phyloP scores from a whole-genome alignment of 2,888 invertebrate species.

The Phengaris arion region DNA sequence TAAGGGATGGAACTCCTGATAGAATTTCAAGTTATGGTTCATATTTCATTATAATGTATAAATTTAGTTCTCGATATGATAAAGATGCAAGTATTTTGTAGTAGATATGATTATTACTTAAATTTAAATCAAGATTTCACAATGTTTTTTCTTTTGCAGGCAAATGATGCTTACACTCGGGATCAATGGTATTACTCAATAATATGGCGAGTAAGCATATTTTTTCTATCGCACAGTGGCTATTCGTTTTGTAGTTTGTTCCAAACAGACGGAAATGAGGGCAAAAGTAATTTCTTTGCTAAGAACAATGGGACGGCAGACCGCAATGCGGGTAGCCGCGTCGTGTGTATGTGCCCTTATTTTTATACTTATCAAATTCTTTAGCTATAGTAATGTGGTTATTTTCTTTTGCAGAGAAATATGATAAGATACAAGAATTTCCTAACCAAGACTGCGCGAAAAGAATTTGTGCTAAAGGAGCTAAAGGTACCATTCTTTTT shows the following conservation, averaged over 20 bases:
- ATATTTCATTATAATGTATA: no score
- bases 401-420: constrained; percentile 81
- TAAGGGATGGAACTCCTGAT: no score
- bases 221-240: neutral
- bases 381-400: neutral
- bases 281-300: constrained; percentile 5
- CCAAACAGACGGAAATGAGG: neutral
- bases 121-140: neutral
- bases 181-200: constrained; percentile 92
- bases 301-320: constrained; percentile 8
- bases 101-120: neutral
- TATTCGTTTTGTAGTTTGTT: constrained; percentile 24
- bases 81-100: no score
- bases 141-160: constrained; percentile 70
- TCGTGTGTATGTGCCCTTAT: constrained; percentile 12
- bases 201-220: constrained; percentile 84
- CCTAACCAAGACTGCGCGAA: constrained; percentile 82
- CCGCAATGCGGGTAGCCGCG: constrained; percentile 12
- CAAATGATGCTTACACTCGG: constrained; percentile 87
- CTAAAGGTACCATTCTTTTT: constrained; percentile 77
- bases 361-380: neutral
- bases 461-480: constrained; percentile 87
- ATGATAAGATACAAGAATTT: constrained; percentile 86
- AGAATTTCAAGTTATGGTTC: no score
- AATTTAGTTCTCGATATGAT: no score